Percentiles rank a stretch among this genome's conserved stretches.
Conservation (phyloP, 2,888 invertebrate species). For the Nemotelus nigrinus region DNA sequence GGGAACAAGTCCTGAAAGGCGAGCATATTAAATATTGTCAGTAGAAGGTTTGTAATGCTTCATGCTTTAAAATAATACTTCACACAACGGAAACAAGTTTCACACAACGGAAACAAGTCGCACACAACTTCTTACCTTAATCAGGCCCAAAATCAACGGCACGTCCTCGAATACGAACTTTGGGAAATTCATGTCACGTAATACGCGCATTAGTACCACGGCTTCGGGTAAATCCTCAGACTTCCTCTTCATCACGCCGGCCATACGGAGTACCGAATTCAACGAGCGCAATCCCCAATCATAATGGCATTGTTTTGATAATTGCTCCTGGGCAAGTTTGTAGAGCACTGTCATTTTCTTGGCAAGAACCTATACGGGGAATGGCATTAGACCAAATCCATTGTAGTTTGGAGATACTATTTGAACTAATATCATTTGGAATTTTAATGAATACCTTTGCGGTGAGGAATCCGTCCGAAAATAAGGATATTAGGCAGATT, state of each 20-base stretch:
- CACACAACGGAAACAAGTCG: not conserved
- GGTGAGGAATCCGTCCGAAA: constrained; percentile 90
- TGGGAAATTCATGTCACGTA: constrained; percentile 92
- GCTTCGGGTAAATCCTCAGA: constrained; percentile 84
- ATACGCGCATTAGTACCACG: constrained; percentile 88
- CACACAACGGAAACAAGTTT: not conserved
- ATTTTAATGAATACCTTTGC: constrained; percentile 73
- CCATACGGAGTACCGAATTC: constrained; percentile 92
- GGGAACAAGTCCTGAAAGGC: constrained; percentile 82
- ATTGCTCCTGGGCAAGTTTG: constrained; percentile 84
- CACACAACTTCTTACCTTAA: constrained; percentile 66
- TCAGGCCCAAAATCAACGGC: constrained; percentile 86
- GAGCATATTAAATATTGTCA: not conserved
- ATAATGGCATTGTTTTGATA: constrained; percentile 93
- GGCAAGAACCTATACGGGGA: constrained; percentile 71
- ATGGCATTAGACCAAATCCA: not conserved
- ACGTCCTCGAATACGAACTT: constrained; percentile 94
- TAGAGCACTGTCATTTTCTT: constrained; percentile 95
- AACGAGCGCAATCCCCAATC: constrained; percentile 92
- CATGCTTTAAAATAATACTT: constrained; percentile 14
- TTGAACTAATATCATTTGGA: constrained; percentile 9
- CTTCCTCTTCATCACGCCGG: constrained; percentile 84
- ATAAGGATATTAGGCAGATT: constrained; percentile 91
- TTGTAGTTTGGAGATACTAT: constrained; percentile 23
- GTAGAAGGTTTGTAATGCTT: not conserved